Evolutionary conservation across 2,888 invertebrate species (phyloP).

Genomic region (Campoplex nolae): DNA sequence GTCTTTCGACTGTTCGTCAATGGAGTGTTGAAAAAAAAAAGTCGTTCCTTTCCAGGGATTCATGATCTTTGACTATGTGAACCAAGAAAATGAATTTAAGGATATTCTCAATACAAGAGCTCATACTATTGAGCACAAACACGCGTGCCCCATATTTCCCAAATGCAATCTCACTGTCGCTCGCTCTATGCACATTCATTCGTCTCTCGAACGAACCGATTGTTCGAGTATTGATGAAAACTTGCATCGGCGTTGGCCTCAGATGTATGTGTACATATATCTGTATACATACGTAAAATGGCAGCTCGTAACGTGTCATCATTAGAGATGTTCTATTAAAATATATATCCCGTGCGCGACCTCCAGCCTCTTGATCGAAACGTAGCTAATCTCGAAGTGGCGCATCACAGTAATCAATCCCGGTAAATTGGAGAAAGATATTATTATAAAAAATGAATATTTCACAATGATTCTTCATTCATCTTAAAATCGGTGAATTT

Average conservation of each 20-base stretch:
- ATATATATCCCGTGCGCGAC: constrained; percentile 57
- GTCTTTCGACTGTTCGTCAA: not conserved
- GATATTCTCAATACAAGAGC: not conserved
- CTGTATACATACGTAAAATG: constrained; percentile 1
- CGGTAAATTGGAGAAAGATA: constrained; percentile 63
- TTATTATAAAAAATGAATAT: not conserved
- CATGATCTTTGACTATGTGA: not conserved
- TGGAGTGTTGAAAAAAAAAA: not conserved
- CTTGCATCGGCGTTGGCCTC: not conserved
- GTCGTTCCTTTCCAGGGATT: not conserved
- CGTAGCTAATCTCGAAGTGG: constrained; percentile 41
- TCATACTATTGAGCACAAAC: constrained; percentile 9
- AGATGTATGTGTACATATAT: not conserved
- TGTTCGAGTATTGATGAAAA: not conserved
- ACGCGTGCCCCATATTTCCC: constrained; percentile 41
- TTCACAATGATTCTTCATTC: not conserved
- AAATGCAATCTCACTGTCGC: constrained; percentile 57
- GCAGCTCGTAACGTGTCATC: constrained; percentile 42
- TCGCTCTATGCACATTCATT: constrained; percentile 48
- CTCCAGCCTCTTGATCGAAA: constrained; percentile 56
- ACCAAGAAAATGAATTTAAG: not conserved
- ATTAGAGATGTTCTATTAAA: constrained; percentile 45
- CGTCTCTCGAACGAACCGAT: constrained; percentile 19
- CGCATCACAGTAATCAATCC: constrained; percentile 42
- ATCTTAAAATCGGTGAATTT: not conserved